Percentiles rank a stretch among this genome's conserved stretches.
These are phyloP conservation scores for Monopis laevigella DNA, from an alignment of 2,888 invertebrate species.

Conservation along the genomic window DNA sequence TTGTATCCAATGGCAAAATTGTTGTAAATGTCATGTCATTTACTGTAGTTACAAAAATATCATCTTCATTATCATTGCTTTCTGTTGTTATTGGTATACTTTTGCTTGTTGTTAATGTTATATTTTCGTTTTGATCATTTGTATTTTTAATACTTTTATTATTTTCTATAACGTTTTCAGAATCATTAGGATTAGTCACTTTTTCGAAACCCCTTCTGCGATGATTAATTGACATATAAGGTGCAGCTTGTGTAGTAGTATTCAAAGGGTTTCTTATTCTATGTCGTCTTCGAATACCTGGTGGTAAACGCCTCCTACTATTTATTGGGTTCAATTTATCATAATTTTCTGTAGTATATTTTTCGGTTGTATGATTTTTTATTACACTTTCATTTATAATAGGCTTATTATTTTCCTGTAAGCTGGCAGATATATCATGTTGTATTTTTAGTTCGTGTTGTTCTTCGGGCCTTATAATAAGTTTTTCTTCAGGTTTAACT, in stretches of 20 bases:
- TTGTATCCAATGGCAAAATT: conserved; percentile 4
- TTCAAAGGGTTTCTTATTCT: conserved; percentile 36
- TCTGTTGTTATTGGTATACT: conserved; percentile 21
- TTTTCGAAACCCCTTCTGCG: conserved; percentile 8
- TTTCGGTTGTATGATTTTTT: no score
- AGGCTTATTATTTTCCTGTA: no score
- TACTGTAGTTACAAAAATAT: conserved; percentile 21
- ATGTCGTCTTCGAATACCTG: conserved; percentile 37
- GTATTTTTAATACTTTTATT: not conserved
- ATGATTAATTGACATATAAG: conserved; percentile 5
- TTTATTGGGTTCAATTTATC: no score
- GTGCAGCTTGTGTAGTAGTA: conserved; percentile 24
- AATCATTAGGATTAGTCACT: conserved; percentile 35
- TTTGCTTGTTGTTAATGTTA: not conserved
- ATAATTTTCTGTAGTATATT: no score
- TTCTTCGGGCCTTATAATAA: conserved; percentile 3
- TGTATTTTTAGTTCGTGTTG: no score
- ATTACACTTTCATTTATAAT: no score
- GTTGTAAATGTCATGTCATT: conserved; percentile 9
- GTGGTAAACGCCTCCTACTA: conserved; percentile 32
- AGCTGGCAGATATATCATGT: no score
- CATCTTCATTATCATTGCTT: conserved; percentile 20
- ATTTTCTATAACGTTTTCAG: conserved; percentile 35
- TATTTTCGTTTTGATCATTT: conserved; percentile 1
- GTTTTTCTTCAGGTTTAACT: conserved; percentile 17